These are phyloP conservation scores for Microctenopoma lineatum DNA, from an alignment of 2,797 vertebrate genomes.

Conservation along the genomic window DNA sequence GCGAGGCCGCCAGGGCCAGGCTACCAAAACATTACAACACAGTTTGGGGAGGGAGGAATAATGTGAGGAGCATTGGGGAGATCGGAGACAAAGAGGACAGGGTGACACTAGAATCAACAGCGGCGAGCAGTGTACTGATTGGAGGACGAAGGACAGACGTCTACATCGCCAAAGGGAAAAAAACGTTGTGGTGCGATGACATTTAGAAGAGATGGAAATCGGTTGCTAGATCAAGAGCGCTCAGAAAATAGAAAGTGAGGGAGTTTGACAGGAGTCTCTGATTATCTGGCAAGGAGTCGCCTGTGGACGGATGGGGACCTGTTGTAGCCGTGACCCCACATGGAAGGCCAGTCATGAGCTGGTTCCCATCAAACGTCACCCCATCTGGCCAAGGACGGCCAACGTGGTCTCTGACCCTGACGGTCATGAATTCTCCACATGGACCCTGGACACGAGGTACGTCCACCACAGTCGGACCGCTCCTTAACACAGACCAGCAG, in stretches of 20 bases:
- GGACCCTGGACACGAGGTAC: conserved; percentile 69
- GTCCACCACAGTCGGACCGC: not conserved
- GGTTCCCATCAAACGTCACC: conserved; percentile 59
- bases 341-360: conserved; percentile 49
- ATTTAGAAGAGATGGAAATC: not conserved
- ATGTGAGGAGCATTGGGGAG: conserved; percentile 44
- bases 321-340: conserved; percentile 59
- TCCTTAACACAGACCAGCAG: not conserved
- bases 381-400: conserved; percentile 35
- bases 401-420: conserved; percentile 21
- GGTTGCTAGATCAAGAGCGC: not conserved
- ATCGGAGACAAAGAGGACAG: conserved; percentile 27
- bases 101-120: conserved; percentile 4
- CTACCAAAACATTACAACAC: conserved; percentile 58
- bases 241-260: not conserved
- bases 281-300: conserved; percentile 1
- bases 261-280: not conserved
- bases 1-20: conserved; percentile 41
- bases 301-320: conserved; percentile 68
- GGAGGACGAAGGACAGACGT: no score
- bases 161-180: no score
- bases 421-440: conserved; percentile 60
- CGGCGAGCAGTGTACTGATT: not conserved
- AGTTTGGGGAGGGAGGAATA: conserved; percentile 32
- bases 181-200: not conserved